Evolutionary conservation across 2,113 vertebrate genomes (phyloP), one percentile per base, ranked within the genome.

Genomic region (Gobius niger): DNA sequence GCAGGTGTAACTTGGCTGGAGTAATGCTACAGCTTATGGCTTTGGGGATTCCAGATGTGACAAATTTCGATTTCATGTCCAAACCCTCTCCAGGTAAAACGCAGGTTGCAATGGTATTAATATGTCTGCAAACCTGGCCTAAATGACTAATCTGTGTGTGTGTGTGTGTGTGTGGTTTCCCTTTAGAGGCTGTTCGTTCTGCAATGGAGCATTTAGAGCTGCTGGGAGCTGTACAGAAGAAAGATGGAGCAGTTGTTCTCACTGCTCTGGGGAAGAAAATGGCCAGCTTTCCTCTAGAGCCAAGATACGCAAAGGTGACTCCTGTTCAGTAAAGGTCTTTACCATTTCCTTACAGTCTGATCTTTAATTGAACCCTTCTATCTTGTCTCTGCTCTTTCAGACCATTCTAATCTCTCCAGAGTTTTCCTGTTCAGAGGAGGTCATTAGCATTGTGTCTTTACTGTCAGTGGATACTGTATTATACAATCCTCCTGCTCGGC

Each of bases 11-110:
- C 82, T 77, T 99, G 57, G 91, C 95, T 1, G 89, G 94, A 0
- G 96, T 99, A 68, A 86, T 98, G 82, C 93, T 99, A 65, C 97
- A 99, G 76, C 95, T 99, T 34, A 90, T 98, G 63, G 96, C 96
- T 13, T 87, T 99, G 78, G 95, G 92, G 73, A 92, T 99, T 82
- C 95, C 95, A 64, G 91, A 97, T 0, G 93, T 99, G 68, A 93
- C 95, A 53, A 95, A 95, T 68, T 99, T 99, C 91, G 98, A 99
- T 78, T 99, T 99, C 84, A 95, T 99, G 93, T 97, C 97, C 62
- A 99, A 95, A 76, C 98, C 98, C 0, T 98, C 96, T 63, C 93
- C 96, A 82, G 98, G 98, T 99, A 81, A 91, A 89, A 60, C 2
- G 54, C 1, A 41, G 13, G 63, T 2, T 0, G n/a, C n/a, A 40